Evolutionary conservation across 2,888 invertebrate genomes (phyloP).

Genomic region (Dioctria rufipes): DNA sequence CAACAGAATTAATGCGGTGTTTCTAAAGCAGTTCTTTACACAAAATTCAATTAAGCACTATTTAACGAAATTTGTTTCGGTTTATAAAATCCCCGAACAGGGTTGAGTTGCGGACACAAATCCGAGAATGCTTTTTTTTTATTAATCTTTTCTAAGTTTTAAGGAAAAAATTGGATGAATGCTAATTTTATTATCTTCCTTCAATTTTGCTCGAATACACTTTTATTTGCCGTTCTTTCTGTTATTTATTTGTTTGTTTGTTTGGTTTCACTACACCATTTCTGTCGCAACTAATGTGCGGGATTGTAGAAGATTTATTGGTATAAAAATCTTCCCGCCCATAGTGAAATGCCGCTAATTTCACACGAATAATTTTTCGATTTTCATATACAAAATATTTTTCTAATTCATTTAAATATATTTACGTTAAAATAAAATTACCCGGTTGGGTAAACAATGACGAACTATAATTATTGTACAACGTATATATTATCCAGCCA

Average conservation of each 20-base stretch:
- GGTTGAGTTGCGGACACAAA: too few species aligned
- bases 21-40: neutral
- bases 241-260: too few species aligned
- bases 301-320: conserved; percentile 17
- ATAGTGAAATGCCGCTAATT: conserved; percentile 37
- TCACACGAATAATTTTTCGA: conserved; percentile 41
- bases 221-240: neutral
- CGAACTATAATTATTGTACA: neutral
- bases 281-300: neutral
- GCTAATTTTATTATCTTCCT: too few species aligned
- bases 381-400: conserved; percentile 36
- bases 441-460: conserved; percentile 28
- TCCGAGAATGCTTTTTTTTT: too few species aligned
- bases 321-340: conserved; percentile 41
- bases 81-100: too few species aligned
- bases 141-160: too few species aligned
- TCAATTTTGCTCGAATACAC: neutral
- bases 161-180: too few species aligned
- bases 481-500: neutral
- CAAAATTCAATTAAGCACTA: neutral
- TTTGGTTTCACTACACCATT: neutral
- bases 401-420: conserved; percentile 48
- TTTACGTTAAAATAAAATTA: conserved; percentile 42
- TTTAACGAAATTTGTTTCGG: conserved; percentile 9
- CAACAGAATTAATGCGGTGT: neutral